A percentile compares a stretch with the other conserved stretches of the same genome.
phyloP scores from a whole-genome alignment of 2,797 vertebrate genomes.

The Hippocampus kuda region DNA sequence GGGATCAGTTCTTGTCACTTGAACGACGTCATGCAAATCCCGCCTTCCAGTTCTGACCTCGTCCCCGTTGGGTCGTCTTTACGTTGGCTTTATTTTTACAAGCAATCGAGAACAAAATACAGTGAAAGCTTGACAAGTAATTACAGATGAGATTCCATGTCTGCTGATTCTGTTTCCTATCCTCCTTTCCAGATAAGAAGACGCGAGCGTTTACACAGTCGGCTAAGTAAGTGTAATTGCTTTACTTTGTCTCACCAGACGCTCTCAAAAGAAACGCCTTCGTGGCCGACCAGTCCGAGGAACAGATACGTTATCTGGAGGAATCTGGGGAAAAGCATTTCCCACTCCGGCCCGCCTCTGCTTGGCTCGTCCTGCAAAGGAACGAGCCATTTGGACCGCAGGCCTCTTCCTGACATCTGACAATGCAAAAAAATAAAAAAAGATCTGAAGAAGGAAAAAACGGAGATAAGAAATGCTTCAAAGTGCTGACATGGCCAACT shows the following conservation, averaged over 20 bases:
- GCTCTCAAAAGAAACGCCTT: slow-evolving; percentile 24
- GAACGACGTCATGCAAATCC: too few species aligned
- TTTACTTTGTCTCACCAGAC: slow-evolving; percentile 49
- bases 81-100: not conserved
- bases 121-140: not conserved
- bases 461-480: not conserved
- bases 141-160: not conserved
- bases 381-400: slow-evolving; percentile 29
- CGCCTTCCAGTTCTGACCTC: too few species aligned
- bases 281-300: slow-evolving; percentile 22
- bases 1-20: too few species aligned
- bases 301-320: slow-evolving; percentile 60
- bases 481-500: not conserved
- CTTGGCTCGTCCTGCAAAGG: slow-evolving; percentile 20
- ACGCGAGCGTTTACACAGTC: slow-evolving; percentile 19
- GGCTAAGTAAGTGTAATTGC: slow-evolving; percentile 34
- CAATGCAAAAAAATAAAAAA: slow-evolving; percentile 19
- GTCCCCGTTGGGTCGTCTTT: not conserved
- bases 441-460: slow-evolving; percentile 2
- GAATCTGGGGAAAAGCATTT: slow-evolving; percentile 36
- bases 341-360: slow-evolving; percentile 37
- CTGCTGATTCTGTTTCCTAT: slow-evolving; percentile 34
- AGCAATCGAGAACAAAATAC: not conserved
- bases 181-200: slow-evolving; percentile 50
- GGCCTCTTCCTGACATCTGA: slow-evolving; percentile 29